Conservation (phyloP, 1,140 invertebrate species). For the Euwallacea fornicatus region DNA sequence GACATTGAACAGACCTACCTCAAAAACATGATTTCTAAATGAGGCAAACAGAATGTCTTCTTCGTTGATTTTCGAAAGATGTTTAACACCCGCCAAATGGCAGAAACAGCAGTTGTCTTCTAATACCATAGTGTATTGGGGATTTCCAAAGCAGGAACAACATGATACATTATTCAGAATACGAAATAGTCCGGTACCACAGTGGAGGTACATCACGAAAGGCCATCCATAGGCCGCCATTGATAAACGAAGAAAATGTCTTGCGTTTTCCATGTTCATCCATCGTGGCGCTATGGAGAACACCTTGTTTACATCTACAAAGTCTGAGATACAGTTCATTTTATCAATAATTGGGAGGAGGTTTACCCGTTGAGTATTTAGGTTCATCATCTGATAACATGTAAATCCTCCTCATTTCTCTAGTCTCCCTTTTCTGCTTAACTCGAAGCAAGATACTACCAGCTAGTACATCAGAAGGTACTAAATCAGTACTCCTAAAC, state of each 20-base stretch:
- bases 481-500: slow-evolving; percentile 82
- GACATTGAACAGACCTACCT: slow-evolving; percentile 57
- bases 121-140: slow-evolving; percentile 68
- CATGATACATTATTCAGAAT: slow-evolving; percentile 70
- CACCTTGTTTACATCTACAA: slow-evolving; percentile 59
- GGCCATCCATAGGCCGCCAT: slow-evolving; percentile 89
- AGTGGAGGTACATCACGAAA: slow-evolving; percentile 78
- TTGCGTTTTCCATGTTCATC: slow-evolving; percentile 78
- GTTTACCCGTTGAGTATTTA: slow-evolving; percentile 65
- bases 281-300: slow-evolving; percentile 67
- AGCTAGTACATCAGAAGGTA: slow-evolving; percentile 85
- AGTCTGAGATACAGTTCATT: slow-evolving; percentile 57
- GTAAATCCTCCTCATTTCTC: slow-evolving; percentile 68
- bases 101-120: slow-evolving; percentile 92
- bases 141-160: slow-evolving; percentile 68
- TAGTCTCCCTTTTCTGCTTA: slow-evolving; percentile 70
- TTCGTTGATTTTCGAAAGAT: slow-evolving; percentile 70
- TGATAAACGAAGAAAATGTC: slow-evolving; percentile 77
- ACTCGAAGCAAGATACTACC: slow-evolving; percentile 79
- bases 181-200: slow-evolving; percentile 73
- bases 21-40: slow-evolving; percentile 84
- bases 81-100: slow-evolving; percentile 80
- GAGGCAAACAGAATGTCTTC: slow-evolving; percentile 85
- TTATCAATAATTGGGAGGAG: slow-evolving; percentile 56
- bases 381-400: slow-evolving; percentile 67